Evolutionary conservation across 1,140 invertebrate genomes (phyloP), one percentile per base, ranked within the genome.

Genomic region (Apis cerana): DNA sequence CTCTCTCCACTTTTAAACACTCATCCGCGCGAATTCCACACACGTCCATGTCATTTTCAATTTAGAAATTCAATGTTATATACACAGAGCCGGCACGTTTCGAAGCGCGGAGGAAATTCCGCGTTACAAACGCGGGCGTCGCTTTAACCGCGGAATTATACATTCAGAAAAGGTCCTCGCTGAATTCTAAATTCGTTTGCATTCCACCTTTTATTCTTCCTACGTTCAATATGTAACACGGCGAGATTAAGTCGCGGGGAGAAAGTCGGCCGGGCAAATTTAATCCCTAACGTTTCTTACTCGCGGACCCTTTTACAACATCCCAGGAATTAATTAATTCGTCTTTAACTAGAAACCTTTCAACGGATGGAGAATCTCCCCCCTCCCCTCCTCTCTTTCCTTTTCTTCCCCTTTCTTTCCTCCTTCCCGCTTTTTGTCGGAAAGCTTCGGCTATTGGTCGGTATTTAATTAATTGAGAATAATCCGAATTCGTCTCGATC

Each of bases 401-500:
- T 69, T 50, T 9, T 15, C 21, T n/a, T 15, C 4, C 11, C 19
- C 50, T 23, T 10, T n/a, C 9, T 48, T 48, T n/a, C 15, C 12
- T 70, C 23, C 9, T 21, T 19, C 13, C 12, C 56, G 21, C 7
- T 58, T 68, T 68, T 17, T 43, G 70, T 67, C 64, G 17, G 62
- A 67, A 52, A 58, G 33, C 72, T 61, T 64, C 65, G 81, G 69
- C 64, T 77, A 80, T 84, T 78, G 69, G 71, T 82, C 69, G 90
- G 85, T 90, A 90, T 90, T 90, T 89, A 89, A 90, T 90, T 90
- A 91, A 90, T 90, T 87, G 72, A 88, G 83, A 89, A 89, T 90
- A 89, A 90, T 90, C 71, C 68, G 79, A 89, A 89, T 89, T 89
- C 84, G 86, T 68, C 69, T 48, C 79, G 71, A 54, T 64, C 62